Base-by-base conservation (phyloP, 1,140 invertebrate species). In the Drosophila teissieri region DNA sequence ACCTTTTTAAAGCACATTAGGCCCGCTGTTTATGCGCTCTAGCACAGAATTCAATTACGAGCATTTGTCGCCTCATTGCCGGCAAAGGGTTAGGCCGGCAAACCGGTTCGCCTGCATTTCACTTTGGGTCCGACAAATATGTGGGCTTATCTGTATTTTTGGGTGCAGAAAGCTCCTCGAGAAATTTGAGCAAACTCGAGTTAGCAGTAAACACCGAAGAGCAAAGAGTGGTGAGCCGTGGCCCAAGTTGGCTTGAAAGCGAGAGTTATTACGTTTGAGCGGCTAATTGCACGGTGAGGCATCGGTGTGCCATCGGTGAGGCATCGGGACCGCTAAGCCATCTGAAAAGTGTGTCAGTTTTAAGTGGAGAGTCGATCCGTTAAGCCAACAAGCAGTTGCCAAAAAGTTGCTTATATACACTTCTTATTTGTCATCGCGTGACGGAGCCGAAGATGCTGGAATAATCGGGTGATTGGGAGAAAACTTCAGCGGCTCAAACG, bases 221-320 rank as follows among this genome's bases (percentile, higher is more conserved):
- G 64, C 46, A 52, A 65, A 31, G 37, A 53, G 64, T 51, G 36
- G 27, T 45, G 19, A 19, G 19, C 19, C 19, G 19, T 2, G 19
- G 45, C 45, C 54, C 42, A 44, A 56, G 36, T 52, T 78, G 62
- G 56, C 49, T 58, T 52, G 84, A 88, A 88, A 88, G 79, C 81
- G 83, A 88, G 83, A 88, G 83, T 83, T 83, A 85, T 88, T 88
- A 88, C 84, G 84, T 89, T 72, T 88, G 46, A 45, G 72, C 53
- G 62, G 80, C 65, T 86, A 88, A 86, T 82, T 81, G 82, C 78
- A 53, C 24, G 22, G 39, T 56, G 34, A 17, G 27, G 31, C 39
- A 60, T 36, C 49, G 75, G 36, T n/a, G n/a, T n/a, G n/a, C n/a
- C n/a, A n/a, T n/a, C 24, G 22, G 39, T 56, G 34, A 17, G 27